Percentiles rank a stretch among this genome's conserved stretches.
Conservation (phyloP, 2,797 vertebrate genomes). For the Phrynocephalus guinanensis region DNA sequence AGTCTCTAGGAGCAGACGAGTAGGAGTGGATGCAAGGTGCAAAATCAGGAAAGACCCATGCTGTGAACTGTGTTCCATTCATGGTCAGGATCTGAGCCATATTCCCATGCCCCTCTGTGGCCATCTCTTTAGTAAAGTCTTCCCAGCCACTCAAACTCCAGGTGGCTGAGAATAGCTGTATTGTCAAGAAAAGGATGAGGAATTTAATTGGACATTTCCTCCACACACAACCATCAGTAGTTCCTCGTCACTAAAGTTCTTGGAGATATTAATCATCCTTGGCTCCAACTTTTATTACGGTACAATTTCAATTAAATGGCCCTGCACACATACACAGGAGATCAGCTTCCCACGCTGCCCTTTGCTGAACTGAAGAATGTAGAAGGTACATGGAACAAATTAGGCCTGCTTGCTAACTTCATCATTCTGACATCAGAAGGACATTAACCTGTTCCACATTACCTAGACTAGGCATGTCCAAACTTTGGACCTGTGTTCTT, state of each 20-base stretch:
- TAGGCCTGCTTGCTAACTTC: background rate
- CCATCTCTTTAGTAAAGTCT: background rate
- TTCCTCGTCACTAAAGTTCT: background rate
- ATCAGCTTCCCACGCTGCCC: background rate
- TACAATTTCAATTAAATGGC: background rate
- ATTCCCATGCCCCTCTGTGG: background rate
- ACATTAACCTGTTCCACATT: background rate
- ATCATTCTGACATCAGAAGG: background rate
- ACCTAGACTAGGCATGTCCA: background rate
- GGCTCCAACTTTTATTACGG: constrained; percentile 11
- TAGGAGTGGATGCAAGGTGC: too few relatives aligned
- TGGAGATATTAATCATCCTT: constrained; percentile 27
- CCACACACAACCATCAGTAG: constrained; percentile 35
- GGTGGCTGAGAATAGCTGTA: constrained; percentile 19
- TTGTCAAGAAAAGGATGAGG: constrained; percentile 8
- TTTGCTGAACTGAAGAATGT: background rate
- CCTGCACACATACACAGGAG: background rate
- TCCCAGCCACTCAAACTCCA: background rate
- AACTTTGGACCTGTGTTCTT: too few relatives aligned
- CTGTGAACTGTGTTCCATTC: background rate
- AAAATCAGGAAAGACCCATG: background rate
- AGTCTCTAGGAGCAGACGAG: background rate
- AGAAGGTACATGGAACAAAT: background rate
- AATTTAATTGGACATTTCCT: constrained; percentile 36
- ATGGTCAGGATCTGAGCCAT: background rate